Base-by-base conservation (phyloP, 2,113 vertebrate genomes). In the Ptyas mucosa region DNA sequence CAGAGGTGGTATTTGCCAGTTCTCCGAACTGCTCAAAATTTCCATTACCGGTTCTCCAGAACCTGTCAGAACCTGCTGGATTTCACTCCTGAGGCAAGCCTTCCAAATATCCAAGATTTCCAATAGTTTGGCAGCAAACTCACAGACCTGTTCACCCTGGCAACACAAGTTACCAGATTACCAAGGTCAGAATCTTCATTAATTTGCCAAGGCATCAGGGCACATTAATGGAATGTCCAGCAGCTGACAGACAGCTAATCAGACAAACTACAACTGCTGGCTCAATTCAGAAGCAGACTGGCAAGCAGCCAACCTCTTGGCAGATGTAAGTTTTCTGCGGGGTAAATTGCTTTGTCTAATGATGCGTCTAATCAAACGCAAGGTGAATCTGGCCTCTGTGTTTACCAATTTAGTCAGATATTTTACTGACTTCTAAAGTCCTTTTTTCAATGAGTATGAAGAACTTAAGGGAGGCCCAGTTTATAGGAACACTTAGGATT, bases 101-200 rank as follows among this genome's bases (percentile, higher is more conserved):
- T 90, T 89, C 1, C 0, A 95, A 92, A 92, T 29, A 53, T 90
- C 55, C 90, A 26, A 54, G 46, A n/a, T 46, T 92, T 87, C 12
- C 91, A 94, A 69, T 24, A 58, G 29, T 89, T 49, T 89, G 49
- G 55, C 91, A 93, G 85, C 10, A 58, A 51, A 81, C 54, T 15
- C 43, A 93, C 20, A 58, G 24, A 92, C 46, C 64, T 92, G 5
- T 57, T 93, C 69, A 88, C 8, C 43, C 58, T 86, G 75, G 52
- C 18, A 93, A 89, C 90, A 39, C 58, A 94, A 0, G 1, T 53
- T 85, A 88, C 24, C 1, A 0, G 75, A 86, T n/a, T 23, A 26
- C 87, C 93, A 29, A 51, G 54, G 43, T 18, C 0, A 1, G 93
- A 6, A 49, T 51, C 69, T 29, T 81, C 1, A 0, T 91, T 91